Base-by-base conservation (phyloP, 2,797 vertebrate genomes). In the Falco peregrinus region DNA sequence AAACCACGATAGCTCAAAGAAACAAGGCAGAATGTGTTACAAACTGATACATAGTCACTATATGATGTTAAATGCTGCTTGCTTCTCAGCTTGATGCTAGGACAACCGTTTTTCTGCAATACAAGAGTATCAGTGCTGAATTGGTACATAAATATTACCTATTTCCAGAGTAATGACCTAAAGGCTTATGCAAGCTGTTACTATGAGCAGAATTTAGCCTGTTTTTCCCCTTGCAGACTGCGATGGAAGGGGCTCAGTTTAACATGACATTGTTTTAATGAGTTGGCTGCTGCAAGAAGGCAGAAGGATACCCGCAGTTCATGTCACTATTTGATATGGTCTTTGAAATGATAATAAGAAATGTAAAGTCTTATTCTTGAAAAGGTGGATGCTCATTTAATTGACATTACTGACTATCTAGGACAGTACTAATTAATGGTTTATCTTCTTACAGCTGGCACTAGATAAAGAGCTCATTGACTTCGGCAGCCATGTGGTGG, bases 401-500 rank as follows among this genome's bases (percentile, higher is more conserved):
- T 84, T 76, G 90, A 71, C 50, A 13, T 65, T 60, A 35, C 57
- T 78, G 78, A 60, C 83, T 85, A 50, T 94, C 73, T 91, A 51
- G 97, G 87, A 43, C 89, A 90, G 65, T 28, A n/a, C 68, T 96
- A 93, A 94, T 88, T 59, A 90, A 80, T 71, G 78, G 80, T 93
- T 70, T 91, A 43, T 91, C 93, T 95, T 97, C 67, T 77, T 96
- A 59, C 97, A 99, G 99, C 97, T 99, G 96, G 98, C 98, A 77
- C 98, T 99, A 26, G 99, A 99, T 98, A 98, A 97, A 93, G 97
- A 98, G 93, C 97, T 98, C 92, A 92, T 99, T 84, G 98, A 99
- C 96, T 99, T 99, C 24, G 99, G 99, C 76, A 98, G 98, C 84
- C 98, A 99, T 22, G 97, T 99, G 85, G 98, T 99, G 82, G 99